Evolutionary conservation across 2,113 vertebrate species (phyloP), one percentile per base, ranked within the genome.

Genomic region (Lota lota): DNA sequence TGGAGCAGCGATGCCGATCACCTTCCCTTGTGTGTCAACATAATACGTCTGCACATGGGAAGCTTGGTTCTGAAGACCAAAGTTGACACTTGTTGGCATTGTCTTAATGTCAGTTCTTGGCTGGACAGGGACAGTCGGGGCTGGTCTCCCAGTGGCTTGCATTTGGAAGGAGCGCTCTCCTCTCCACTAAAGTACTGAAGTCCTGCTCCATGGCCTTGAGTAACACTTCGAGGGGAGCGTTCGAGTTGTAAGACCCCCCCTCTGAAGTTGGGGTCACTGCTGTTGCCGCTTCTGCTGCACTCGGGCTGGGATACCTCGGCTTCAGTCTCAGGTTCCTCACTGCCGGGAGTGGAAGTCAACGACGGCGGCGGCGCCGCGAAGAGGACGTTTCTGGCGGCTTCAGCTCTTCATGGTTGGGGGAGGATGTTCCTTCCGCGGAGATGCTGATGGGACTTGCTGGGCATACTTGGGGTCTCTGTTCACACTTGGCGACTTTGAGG

Each of bases 151-250:
- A 81, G 89, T 61, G 51, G 88, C 88, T 63, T 88, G 86, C 51
- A 91, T 82, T 53, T 90, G 88, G 71, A 90, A 84, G 2, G 90
- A 89, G 83, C 84, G n/a, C 88, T 73, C 93, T 95, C 75, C 78
- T 90, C 77, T 96, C 94, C 21, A 94, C 91, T 87, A 99, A 91
- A 6, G 94, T 95, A 76, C 93, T 97, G 76, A 99, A 93, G 80
- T 99, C 97, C 18, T 96, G 95, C 90, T 99, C 97, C 97, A 99
- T 99, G 65, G 97, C 97, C 88, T 95, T 97, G 67, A 99, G 80
- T 81, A 99, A 91, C 81, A 98, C 96, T 87, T 98, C 96, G 1
- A 99, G 96, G 0, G 96, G 92, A 72, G 95, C 95, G 61, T 90
- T 93, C 0, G 91, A 82, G 54, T 93, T 92, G 3, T 90, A 91